Evolutionary conservation across 2,888 invertebrate genomes (phyloP), one percentile per base, ranked within the genome.

Genomic region (Amorpha juglandis): DNA sequence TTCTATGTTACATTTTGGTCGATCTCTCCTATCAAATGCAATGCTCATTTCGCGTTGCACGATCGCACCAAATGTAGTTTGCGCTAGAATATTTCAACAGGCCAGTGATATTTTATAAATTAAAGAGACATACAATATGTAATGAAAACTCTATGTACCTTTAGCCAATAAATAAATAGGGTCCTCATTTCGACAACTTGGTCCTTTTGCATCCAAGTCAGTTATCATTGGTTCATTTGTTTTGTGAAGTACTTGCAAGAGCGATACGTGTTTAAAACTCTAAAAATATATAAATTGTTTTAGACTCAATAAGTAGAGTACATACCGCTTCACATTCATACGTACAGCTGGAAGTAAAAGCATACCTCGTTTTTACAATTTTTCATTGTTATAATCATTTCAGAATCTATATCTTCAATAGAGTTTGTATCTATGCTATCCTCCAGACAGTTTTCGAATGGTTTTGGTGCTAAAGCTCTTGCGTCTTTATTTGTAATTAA

Each of bases 221-320:
- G 73, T 70, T 21, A 66, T n/a, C 38, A 72, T 64, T 12, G 83
- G 79, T 14, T 75, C 75, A 70, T 91, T 92, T 1, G 89, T 88
- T 84, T 91, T 93, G 78, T 92, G 92, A 47, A 92, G 78, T 14
- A 93, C 89, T 91, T 92, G 90, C 65, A 93, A 73, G 50, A 91
- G 67, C 9, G 91, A 90, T 6, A 93, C 84, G 67, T 92, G 84
- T 64, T 78, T 84, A 66, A 78, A 92, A 71, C 77, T 81, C 92
- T 93, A 87, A 83, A 69, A 38, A 42, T 8, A 42, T 8, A 62
- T 48, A 16, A 62, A 0, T 38, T 2, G 19, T 50, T 11, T 19
- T 35, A 62, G 16, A 35, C 35, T 62, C 14, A 0, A 48, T 47
- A n/a, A 51, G 2, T 0, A 33, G 0, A 35, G 8, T 48, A 48